These are phyloP conservation scores for Caloenas nicobarica DNA, from an alignment of 2,113 vertebrate genomes.

Conservation along the genomic window DNA sequence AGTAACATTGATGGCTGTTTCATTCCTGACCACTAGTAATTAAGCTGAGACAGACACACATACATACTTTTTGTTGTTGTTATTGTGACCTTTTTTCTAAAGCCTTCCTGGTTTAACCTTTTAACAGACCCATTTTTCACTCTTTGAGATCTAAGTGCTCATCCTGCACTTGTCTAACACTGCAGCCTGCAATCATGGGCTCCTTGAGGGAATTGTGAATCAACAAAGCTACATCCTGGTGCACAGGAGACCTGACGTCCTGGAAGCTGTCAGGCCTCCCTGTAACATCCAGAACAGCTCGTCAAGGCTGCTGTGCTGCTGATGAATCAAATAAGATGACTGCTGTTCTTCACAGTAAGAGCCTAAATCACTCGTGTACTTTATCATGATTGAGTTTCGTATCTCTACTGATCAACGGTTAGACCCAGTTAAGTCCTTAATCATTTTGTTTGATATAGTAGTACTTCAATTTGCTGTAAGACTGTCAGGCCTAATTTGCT, in stretches of 20 bases:
- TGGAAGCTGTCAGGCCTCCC: background rate
- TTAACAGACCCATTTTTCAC: background rate
- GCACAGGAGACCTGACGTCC: background rate
- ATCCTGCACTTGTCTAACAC: background rate
- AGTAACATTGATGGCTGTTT: background rate
- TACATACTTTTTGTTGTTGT: background rate
- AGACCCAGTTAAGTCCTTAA: background rate
- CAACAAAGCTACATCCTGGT: background rate
- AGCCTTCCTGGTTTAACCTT: background rate
- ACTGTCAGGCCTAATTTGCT: background rate
- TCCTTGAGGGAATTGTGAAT: background rate
- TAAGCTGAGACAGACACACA: background rate
- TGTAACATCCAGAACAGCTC: background rate
- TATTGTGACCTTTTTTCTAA: background rate
- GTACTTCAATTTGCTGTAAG: background rate
- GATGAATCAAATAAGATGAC: background rate
- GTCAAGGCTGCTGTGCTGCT: background rate
- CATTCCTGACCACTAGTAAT: background rate
- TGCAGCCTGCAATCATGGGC: background rate
- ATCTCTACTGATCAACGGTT: background rate
- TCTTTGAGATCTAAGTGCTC: background rate
- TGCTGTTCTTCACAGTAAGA: background rate
- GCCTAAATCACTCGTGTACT: background rate
- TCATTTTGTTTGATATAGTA: background rate
- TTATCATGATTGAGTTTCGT: background rate